Conservation (phyloP, 2,797 vertebrate genomes). For the Sebastes steindachneri region DNA sequence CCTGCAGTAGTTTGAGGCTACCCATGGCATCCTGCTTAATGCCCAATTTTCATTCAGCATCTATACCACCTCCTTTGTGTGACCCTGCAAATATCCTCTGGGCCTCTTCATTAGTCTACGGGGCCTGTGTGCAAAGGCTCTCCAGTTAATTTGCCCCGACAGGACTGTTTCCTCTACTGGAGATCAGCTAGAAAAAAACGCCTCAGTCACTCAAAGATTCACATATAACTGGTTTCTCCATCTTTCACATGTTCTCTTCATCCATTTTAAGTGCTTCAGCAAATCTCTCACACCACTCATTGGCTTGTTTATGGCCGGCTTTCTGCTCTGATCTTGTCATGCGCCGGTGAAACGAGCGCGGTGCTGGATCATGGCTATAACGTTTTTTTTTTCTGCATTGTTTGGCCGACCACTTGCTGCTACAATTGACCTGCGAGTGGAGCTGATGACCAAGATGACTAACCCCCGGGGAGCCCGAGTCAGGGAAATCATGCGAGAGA, state of each 20-base stretch:
- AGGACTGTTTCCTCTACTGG: conserved; percentile 71
- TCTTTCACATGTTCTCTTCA: conserved; percentile 50
- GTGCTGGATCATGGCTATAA: conserved; percentile 54
- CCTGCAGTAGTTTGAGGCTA: conserved; percentile 77
- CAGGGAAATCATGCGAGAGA: conserved; percentile 79
- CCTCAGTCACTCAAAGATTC: conserved; percentile 51
- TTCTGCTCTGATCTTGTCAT: conserved; percentile 74
- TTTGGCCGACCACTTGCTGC: conserved; percentile 80
- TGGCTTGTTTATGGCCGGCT: conserved; percentile 74
- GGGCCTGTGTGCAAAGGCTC: conserved; percentile 78
- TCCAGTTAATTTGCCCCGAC: conserved; percentile 82
- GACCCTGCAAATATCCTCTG: conserved; percentile 87
- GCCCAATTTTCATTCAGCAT: conserved; percentile 79
- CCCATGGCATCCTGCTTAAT: conserved; percentile 78
- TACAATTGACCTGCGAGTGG: conserved; percentile 83
- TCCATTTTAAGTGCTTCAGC: conserved; percentile 66
- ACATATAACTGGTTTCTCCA: conserved; percentile 44
- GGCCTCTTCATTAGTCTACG: conserved; percentile 84
- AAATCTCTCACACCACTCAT: conserved; percentile 69
- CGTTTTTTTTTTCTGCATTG: conserved; percentile 70
- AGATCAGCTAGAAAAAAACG: conserved; percentile 50
- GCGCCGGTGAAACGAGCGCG: conserved; percentile 57
- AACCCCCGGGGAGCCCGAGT: conserved; percentile 75
- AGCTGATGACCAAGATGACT: conserved; percentile 79
- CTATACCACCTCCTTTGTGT: conserved; percentile 81